Conservation (phyloP, 23 tunicate species). For the Trididemnum miniatum region DNA sequence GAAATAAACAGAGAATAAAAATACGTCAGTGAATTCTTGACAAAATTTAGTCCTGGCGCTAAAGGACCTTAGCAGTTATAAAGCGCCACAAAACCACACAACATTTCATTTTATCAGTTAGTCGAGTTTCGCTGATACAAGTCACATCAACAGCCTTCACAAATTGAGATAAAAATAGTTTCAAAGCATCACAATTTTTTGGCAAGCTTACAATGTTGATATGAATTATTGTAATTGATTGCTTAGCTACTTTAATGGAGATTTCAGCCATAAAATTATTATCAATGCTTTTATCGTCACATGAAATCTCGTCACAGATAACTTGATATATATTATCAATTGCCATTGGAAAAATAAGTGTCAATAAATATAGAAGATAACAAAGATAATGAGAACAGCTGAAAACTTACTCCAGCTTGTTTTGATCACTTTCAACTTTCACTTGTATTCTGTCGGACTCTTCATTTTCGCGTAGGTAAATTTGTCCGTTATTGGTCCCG, state of each 20-base stretch:
- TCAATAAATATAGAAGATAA: not conserved
- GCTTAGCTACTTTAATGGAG: not conserved
- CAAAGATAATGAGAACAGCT: too few relatives aligned
- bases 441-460: not conserved
- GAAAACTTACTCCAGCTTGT: not conserved
- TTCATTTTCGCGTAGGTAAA: not conserved
- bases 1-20: too few relatives aligned
- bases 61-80: too few relatives aligned
- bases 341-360: not conserved
- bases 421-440: not conserved
- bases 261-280: not conserved
- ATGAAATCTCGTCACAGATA: too few relatives aligned
- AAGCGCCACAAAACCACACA: too few relatives aligned
- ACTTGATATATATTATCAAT: not conserved
- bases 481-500: not conserved
- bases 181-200: too few relatives aligned
- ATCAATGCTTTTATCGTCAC: too few relatives aligned
- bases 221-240: not conserved
- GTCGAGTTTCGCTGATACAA: not conserved
- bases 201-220: not conserved
- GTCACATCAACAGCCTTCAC: not conserved
- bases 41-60: too few relatives aligned
- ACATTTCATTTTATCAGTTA: too few relatives aligned
- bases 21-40: too few relatives aligned
- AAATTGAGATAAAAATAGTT: not conserved